These are phyloP conservation scores for Scaptodrosophila latifasciaeformis DNA, from an alignment of 2,888 invertebrate genomes.

Conservation along the genomic window DNA sequence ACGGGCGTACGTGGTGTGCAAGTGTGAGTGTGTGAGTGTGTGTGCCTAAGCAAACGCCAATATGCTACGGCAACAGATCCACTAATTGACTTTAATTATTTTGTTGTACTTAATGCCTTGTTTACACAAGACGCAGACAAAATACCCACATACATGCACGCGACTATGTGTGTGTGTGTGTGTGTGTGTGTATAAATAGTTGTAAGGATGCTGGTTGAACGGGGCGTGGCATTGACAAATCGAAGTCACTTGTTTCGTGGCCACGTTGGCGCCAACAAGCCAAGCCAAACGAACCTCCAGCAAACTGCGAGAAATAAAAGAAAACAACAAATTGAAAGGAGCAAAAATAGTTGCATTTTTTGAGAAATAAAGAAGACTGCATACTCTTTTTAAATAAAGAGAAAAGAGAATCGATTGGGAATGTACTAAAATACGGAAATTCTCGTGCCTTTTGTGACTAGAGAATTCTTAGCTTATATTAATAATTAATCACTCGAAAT, in stretches of 20 bases:
- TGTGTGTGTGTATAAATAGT: too few relatives aligned
- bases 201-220: neutral
- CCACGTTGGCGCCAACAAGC: neutral
- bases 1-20: neutral
- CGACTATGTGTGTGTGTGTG: too few relatives aligned
- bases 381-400: too few relatives aligned
- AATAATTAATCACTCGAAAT: too few relatives aligned
- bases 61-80: conserved; percentile 49
- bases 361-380: too few relatives aligned
- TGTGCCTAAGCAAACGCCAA: conserved; percentile 12
- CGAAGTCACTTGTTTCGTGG: conserved; percentile 31
- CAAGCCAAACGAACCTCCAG: too few relatives aligned
- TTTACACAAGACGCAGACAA: conserved; percentile 44
- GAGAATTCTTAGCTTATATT: too few relatives aligned
- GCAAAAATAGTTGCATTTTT: too few relatives aligned
- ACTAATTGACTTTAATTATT: conserved; percentile 71
- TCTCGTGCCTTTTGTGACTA: too few relatives aligned
- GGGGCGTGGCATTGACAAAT: conserved; percentile 30
- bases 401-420: too few relatives aligned
- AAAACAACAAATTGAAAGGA: neutral
- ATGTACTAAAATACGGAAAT: too few relatives aligned
- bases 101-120: conserved; percentile 67
- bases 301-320: neutral
- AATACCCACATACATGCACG: neutral
- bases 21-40: neutral